Percentiles rank a stretch among this genome's conserved stretches.
phyloP scores from a whole-genome alignment of 2,797 vertebrate genomes.

The Euthynnus affinis region DNA sequence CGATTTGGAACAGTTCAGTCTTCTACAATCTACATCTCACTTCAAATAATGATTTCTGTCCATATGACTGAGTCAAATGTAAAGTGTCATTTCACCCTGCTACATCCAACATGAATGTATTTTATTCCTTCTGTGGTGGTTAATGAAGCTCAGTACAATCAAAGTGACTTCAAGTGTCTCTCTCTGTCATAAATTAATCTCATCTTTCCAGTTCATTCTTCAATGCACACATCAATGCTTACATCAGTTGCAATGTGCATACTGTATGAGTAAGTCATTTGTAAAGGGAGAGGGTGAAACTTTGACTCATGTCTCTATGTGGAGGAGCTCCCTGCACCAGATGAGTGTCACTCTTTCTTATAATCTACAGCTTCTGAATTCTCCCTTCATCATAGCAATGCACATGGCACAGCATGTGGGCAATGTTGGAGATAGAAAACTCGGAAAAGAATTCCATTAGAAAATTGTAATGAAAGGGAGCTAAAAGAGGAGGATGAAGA shows the following conservation, averaged over 20 bases:
- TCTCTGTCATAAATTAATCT: slow-evolving; percentile 22
- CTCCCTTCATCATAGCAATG: slow-evolving; percentile 14
- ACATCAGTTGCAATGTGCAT: slow-evolving; percentile 29
- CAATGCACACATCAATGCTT: slow-evolving; percentile 24
- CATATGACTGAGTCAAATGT: not conserved
- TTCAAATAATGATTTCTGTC: not conserved
- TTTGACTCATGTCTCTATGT: slow-evolving; percentile 3
- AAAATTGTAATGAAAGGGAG: slow-evolving; percentile 43
- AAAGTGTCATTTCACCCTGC: not conserved
- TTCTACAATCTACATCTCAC: slow-evolving; percentile 3
- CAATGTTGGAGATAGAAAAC: slow-evolving; percentile 26
- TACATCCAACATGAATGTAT: not conserved
- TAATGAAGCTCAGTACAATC: slow-evolving; percentile 1
- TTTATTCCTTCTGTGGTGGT: not conserved
- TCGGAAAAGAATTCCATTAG: slow-evolving; percentile 21
- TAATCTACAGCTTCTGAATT: slow-evolving; percentile 31
- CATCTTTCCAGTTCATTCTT: slow-evolving; percentile 23
- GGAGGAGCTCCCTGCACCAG: slow-evolving; percentile 10
- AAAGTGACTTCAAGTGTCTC: slow-evolving; percentile 12
- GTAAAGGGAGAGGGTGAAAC: slow-evolving; percentile 9
- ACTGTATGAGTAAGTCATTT: slow-evolving; percentile 33
- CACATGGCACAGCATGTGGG: slow-evolving; percentile 49
- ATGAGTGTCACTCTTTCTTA: slow-evolving; percentile 13
- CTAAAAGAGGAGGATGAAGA: slow-evolving; percentile 7
- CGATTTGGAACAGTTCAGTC: not conserved